phyloP scores from a whole-genome alignment of 2,797 vertebrate genomes.

The Hyperoplus lanceolatus region DNA sequence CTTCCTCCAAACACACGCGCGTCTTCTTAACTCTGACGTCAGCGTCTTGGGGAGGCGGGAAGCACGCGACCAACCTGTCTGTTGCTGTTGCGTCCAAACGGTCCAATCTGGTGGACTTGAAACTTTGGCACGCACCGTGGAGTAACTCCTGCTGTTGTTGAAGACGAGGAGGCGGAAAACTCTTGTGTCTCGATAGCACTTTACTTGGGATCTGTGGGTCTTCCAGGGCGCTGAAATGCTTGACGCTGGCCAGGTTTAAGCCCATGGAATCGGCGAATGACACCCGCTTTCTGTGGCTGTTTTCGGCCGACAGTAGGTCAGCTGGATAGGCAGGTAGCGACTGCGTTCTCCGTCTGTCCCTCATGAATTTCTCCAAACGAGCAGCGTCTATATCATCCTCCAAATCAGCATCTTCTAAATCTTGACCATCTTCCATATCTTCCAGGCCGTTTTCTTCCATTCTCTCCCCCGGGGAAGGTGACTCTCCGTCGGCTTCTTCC shows the following conservation, averaged over 20 bases:
- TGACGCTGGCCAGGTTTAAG: slow-evolving; percentile 89
- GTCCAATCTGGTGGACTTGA: slow-evolving; percentile 41
- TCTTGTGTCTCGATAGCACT: slow-evolving; percentile 86
- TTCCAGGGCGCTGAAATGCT: slow-evolving; percentile 90
- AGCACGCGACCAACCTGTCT: slow-evolving; percentile 70
- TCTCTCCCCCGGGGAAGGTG: background rate
- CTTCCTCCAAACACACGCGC: slow-evolving; percentile 87
- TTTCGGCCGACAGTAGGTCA: slow-evolving; percentile 57
- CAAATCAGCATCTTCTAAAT: slow-evolving; percentile 53
- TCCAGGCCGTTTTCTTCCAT: slow-evolving; percentile 49
- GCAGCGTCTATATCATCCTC: slow-evolving; percentile 73
- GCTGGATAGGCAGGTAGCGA: slow-evolving; percentile 83
- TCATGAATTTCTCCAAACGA: slow-evolving; percentile 67
- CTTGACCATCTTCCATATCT: slow-evolving; percentile 17
- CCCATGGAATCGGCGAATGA: slow-evolving; percentile 93
- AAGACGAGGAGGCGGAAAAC: slow-evolving; percentile 68
- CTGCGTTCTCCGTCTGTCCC: slow-evolving; percentile 77
- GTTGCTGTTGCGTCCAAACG: background rate
- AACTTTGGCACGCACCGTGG: slow-evolving; percentile 52
- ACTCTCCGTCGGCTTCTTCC: too few species aligned
- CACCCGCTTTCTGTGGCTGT: slow-evolving; percentile 88
- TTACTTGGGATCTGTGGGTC: slow-evolving; percentile 89
- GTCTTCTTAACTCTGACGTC: slow-evolving; percentile 73
- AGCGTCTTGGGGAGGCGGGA: slow-evolving; percentile 67
- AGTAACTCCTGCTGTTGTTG: slow-evolving; percentile 54